Base-by-base conservation (phyloP, 2,888 invertebrate genomes). In the Dryomyza anilis region DNA sequence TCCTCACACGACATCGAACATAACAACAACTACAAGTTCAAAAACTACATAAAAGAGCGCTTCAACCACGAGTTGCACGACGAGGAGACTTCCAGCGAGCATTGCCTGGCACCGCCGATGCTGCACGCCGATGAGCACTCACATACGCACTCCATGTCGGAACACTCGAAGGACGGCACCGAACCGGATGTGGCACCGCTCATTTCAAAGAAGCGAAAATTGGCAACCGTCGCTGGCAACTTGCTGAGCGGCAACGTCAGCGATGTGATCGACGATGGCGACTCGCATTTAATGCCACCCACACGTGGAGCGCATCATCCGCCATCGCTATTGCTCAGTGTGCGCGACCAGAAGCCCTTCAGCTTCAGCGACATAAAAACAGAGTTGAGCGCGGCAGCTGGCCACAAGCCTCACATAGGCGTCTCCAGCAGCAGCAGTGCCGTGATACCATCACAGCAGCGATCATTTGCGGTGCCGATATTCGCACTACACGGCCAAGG, bases 401-500 rank as follows among this genome's bases (percentile, higher is more conserved):
- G 10, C 55, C 59, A 59, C 48, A 71, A 71, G 63, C 30, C 66
- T 6, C 68, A 68, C 30, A 45, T 71, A 55, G 68, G 67, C 56
- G 19, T 52, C 8, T 65, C 66, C 25, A 69, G 68, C 7, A 67
- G 64, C 58, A 71, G 70, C 63, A 70, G 65, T 36, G 77, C 65
- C 50, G 73, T 4, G 70, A 72, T 58, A 69, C 39, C 74, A 2
- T 73, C 76, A 1, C 65, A 69, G 50, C 8, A 68, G 25, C 80
- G 77, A 45, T 73, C 78, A 33, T 81, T 88, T 70, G 86, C 88
- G 57, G 90, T 96, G 56, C 96, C 96, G 0, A 91, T 95, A 43
- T 96, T 96, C 82, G 95, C 94, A 3, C 85, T 96, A 39, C 95
- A 96, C 81, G 88, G 94, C n/a, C 89, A 91, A 69, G 95, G 96